These are phyloP conservation scores for Odocoileus virginianus DNA, from an alignment of 2,113 vertebrate species.

Conservation along the genomic window DNA sequence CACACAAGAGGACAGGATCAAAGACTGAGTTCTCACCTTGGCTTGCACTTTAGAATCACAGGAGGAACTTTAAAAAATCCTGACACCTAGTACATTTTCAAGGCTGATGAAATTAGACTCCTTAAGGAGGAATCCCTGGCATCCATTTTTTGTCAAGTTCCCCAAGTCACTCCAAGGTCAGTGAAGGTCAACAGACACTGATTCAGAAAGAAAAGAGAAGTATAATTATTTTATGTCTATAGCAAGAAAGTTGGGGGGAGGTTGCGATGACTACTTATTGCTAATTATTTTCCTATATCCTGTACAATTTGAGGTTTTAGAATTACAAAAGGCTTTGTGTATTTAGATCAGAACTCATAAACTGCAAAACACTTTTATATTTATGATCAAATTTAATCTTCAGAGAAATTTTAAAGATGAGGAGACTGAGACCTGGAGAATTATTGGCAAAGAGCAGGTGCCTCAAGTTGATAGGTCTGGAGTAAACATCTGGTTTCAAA, in stretches of 20 bases:
- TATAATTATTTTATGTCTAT: neutral
- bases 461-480: neutral
- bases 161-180: neutral
- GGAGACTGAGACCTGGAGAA: neutral
- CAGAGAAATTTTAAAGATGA: neutral
- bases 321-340: neutral
- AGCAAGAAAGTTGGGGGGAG: neutral
- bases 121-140: neutral
- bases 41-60: neutral
- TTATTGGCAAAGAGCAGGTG: neutral
- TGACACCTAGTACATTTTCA: neutral
- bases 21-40: neutral
- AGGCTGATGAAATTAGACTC: neutral
- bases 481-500: neutral
- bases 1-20: rapidly evolving
- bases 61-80: neutral
- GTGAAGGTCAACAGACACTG: neutral
- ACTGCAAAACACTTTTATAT: neutral
- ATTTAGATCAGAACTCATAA: neutral
- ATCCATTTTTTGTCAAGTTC: neutral
- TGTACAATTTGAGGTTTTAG: neutral
- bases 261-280: neutral
- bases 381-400: neutral
- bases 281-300: neutral
- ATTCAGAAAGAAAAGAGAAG: neutral